Percentiles rank a stretch among this genome's conserved stretches.
phyloP scores from a whole-genome alignment of 2,888 invertebrate species.

The Ichneumoninae sp. region DNA sequence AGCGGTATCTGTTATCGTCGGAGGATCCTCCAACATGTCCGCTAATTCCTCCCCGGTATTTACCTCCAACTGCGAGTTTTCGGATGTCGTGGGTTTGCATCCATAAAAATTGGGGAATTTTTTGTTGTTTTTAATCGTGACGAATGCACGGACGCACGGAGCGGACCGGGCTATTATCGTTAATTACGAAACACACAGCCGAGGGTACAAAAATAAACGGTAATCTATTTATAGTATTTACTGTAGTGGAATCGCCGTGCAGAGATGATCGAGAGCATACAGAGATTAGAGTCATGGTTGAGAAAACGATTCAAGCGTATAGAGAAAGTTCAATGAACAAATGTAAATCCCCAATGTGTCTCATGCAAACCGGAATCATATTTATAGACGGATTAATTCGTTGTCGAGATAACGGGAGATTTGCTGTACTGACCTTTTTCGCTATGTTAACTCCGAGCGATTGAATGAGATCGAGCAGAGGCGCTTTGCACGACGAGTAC shows the following conservation, averaged over 20 bases:
- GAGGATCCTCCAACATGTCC: constrained; percentile 83
- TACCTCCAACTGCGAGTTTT: constrained; percentile 81
- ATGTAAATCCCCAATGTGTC: constrained; percentile 43
- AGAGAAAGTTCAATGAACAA: constrained; percentile 13
- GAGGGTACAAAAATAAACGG: constrained; percentile 44
- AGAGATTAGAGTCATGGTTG: constrained; percentile 47
- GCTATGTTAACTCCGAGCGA: constrained; percentile 91
- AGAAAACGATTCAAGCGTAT: constrained; percentile 53
- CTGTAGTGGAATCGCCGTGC: constrained; percentile 58
- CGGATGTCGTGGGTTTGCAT: constrained; percentile 50
- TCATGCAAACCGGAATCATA: constrained; percentile 49
- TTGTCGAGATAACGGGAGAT: constrained; percentile 12
- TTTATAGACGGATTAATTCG: constrained; percentile 27
- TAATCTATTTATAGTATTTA: constrained; percentile 42
- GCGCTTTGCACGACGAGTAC: constrained; percentile 98
- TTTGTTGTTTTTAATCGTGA: constrained; percentile 41
- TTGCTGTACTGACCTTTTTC: constrained; percentile 90
- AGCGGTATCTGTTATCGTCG: constrained; percentile 80
- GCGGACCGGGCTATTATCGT: constrained; percentile 6
- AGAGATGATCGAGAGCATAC: constrained; percentile 66
- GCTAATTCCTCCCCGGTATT: constrained; percentile 83
- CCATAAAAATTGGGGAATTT: constrained; percentile 49
- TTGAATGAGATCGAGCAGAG: constrained; percentile 93
- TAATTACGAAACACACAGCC: constrained; percentile 35
- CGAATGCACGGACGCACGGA: not conserved